Evolutionary conservation across 2,113 vertebrate genomes (phyloP).

Genomic region (Gopherus flavomarginatus): DNA sequence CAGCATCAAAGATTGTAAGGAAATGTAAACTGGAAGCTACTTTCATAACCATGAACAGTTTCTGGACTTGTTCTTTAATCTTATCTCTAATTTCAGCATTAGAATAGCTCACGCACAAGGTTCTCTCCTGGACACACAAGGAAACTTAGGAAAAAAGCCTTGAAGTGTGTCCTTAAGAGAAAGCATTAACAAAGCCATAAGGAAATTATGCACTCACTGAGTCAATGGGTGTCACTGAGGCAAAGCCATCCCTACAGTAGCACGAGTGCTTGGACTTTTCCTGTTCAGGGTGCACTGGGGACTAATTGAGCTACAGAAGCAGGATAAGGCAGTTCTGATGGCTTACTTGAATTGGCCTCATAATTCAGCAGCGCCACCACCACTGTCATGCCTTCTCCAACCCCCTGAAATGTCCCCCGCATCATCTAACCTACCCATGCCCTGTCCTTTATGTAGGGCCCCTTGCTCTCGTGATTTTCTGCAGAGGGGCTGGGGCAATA

Average conservation of each 20-base stretch:
- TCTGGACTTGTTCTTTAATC: neutral
- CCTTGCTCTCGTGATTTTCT: neutral
- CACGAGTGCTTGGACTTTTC: no score
- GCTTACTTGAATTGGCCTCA: neutral
- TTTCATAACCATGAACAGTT: neutral
- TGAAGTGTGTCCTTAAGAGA: neutral
- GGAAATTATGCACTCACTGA: neutral
- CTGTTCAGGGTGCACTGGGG: accelerated
- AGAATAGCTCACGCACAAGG: neutral
- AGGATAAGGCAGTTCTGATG: neutral
- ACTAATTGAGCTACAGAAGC: accelerated
- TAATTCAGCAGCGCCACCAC: neutral
- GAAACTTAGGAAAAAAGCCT: no score
- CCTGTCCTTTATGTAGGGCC: accelerated
- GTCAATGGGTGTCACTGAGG: neutral
- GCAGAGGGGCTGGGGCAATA: neutral
- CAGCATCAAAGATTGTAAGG: neutral
- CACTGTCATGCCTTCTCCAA: neutral
- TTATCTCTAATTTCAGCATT: neutral
- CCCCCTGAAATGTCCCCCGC: neutral
- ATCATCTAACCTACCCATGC: neutral
- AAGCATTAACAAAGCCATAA: neutral
- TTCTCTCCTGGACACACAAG: neutral
- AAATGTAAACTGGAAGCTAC: neutral
- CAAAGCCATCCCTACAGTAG: neutral